Conservation (phyloP, 1,140 invertebrate species). For the Trinorchestia longiramus region DNA sequence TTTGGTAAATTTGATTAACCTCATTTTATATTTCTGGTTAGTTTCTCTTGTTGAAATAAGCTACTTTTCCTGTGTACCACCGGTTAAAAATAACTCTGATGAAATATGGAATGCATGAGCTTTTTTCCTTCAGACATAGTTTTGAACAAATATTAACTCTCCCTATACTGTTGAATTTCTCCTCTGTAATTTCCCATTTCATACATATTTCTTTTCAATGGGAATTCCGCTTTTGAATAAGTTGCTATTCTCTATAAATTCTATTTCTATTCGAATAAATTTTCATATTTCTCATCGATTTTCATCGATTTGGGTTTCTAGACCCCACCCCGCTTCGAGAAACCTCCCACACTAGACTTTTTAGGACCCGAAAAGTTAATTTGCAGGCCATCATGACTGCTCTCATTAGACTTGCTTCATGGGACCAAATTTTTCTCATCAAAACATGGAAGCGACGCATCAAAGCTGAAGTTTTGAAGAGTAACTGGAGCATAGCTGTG, state of each 20-base stretch:
- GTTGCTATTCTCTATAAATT: not conserved
- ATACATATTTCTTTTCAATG: not conserved
- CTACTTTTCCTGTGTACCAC: not conserved
- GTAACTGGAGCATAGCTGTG: not conserved
- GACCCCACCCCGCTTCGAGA: no score
- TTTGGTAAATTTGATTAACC: no score
- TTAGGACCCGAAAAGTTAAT: not conserved
- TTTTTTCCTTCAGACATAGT: not conserved
- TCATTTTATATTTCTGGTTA: not conserved
- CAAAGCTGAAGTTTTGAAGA: not conserved
- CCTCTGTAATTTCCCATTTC: not conserved
- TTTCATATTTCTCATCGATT: not conserved
- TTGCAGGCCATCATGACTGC: not conserved
- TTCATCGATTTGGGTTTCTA: not conserved
- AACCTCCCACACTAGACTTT: not conserved
- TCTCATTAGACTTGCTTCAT: not conserved
- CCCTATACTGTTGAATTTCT: no score
- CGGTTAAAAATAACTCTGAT: not conserved
- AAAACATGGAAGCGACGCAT: not conserved
- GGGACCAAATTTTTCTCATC: not conserved
- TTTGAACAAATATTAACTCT: no score
- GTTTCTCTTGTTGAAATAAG: not conserved
- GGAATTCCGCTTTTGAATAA: not conserved
- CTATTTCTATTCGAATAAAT: not conserved
- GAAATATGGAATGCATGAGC: not conserved